Conservation (phyloP, 2,797 vertebrate genomes). For the Dipus sagitta region DNA sequence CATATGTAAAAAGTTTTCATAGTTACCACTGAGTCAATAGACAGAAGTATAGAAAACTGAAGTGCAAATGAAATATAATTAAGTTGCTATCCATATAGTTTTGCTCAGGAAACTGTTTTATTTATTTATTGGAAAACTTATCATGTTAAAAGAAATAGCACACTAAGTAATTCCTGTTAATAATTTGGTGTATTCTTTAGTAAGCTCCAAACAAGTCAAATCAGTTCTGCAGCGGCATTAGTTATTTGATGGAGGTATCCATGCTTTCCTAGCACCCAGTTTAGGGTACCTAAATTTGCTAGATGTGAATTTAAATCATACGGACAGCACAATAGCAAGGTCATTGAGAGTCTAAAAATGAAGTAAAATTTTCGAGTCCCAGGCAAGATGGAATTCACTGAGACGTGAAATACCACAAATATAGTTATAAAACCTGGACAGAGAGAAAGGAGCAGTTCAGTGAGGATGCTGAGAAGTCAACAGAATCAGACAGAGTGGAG, state of each 20-base stretch:
- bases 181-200: neutral
- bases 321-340: neutral
- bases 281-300: neutral
- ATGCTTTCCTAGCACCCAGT: neutral
- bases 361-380: neutral
- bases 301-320: neutral
- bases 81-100: neutral
- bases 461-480: neutral
- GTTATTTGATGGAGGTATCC: neutral
- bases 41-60: neutral
- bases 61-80: slow-evolving; percentile 26
- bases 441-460: neutral
- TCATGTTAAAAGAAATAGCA: neutral
- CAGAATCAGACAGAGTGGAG: neutral
- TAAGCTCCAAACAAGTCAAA: neutral
- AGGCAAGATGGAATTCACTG: neutral
- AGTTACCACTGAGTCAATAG: slow-evolving; percentile 57
- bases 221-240: neutral
- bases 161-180: neutral
- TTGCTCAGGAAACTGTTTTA: neutral
- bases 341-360: neutral
- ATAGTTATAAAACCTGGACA: neutral
- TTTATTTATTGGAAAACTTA: neutral
- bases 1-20: slow-evolving; percentile 20
- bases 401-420: neutral